Evolutionary conservation across 2,888 invertebrate species (phyloP), one percentile per base, ranked within the genome.

Genomic region (Platyscelio sp.): DNA sequence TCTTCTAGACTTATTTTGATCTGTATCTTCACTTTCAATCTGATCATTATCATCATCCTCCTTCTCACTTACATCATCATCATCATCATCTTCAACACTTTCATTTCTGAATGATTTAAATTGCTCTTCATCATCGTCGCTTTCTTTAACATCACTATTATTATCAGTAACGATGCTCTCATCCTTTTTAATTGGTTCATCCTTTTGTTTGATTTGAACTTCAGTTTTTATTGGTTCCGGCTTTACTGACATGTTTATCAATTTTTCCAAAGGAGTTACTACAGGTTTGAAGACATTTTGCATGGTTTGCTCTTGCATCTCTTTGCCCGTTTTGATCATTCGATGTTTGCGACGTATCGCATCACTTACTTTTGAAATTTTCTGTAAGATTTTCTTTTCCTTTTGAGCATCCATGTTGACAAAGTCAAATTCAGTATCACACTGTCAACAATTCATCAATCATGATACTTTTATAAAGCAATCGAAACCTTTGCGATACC

Each of bases 301-400:
- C 6, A 18, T 11, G 1, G 6, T 6, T n/a, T 68, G 43, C 22
- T 65, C 65, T 26, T 29, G 26, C n/a, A n/a, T n/a, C 24, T 51
- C 67, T 51, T 67, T 67, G 51, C 51, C 49, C 29, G 49, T 29
- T 67, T 67, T 67, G n/a, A 67, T 27, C 49, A 67, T 29, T 49
- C 51, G 67, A 67, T 67, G 67, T 51, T 67, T 67, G 13, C 51
- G 67, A 51, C 67, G 67, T 51, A 67, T 67, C 15, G 67, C 67
- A 33, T 67, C 51, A 22, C 51, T 67, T 33, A 33, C 22, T 67
- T 67, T 67, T 13, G 67, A 67, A 49, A 65, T 49, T 65, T 65
- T 26, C n/a, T 49, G 11, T 20, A 65, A 49, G 18, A 46, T 63
- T 43, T 63, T 43, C 46, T 46, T 43, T 38, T 63, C 63, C 63